Evolutionary conservation across 2,113 vertebrate species (phyloP).

Genomic region (human): DNA sequence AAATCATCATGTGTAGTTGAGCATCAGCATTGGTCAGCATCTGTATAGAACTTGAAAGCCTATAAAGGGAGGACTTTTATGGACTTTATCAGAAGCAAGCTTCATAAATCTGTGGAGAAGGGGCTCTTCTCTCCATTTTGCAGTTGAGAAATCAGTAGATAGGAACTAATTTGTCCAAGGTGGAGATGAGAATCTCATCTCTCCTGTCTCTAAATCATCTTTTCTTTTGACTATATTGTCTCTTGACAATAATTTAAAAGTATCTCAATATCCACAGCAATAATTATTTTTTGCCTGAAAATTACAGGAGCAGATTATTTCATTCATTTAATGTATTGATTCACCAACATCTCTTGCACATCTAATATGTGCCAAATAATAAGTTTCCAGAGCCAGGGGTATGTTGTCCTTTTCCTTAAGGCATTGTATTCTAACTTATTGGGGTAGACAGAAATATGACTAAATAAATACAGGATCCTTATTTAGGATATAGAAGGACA

Average conservation of each 20-base stretch:
- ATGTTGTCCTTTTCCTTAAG: neutral
- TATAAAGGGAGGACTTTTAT: neutral
- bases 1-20: neutral
- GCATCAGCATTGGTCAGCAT: neutral
- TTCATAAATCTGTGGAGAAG: neutral
- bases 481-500: neutral
- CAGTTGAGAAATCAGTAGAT: neutral
- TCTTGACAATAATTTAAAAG: conserved; percentile 5
- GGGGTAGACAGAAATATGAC: neutral
- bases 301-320: neutral
- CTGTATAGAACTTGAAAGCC: neutral
- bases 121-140: neutral
- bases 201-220: neutral
- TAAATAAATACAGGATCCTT: neutral
- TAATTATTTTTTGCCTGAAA: neutral
- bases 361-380: neutral
- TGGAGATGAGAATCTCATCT: neutral
- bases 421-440: neutral
- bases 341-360: neutral
- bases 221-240: neutral
- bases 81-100: neutral
- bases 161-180: neutral
- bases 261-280: neutral
- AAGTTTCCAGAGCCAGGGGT: neutral
- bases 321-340: conserved; percentile 10